Percentiles rank a stretch among this genome's conserved stretches.
Evolutionary conservation across 64 coral and sea anemone species (phyloP).

Genomic region (Actinia tenebrosa): DNA sequence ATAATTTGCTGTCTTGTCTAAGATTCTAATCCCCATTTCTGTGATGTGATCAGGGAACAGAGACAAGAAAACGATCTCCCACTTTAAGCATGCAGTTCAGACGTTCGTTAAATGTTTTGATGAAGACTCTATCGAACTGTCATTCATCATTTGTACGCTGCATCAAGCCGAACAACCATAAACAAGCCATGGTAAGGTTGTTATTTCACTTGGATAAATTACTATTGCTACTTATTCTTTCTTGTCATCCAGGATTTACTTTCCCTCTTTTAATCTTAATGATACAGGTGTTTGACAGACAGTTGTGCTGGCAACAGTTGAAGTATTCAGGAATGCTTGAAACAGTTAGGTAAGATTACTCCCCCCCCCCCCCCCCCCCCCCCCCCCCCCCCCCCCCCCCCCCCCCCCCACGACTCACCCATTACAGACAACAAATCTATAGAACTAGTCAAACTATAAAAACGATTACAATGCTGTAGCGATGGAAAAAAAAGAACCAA

Average conservation of each 20-base stretch:
- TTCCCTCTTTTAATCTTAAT: not conserved
- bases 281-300: constrained; percentile 36
- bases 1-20: too few relatives aligned
- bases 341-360: constrained; percentile 33
- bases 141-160: constrained; percentile 74
- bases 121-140: constrained; percentile 72
- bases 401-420: too few relatives aligned
- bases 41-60: constrained; percentile 49
- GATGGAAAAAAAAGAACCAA: too few relatives aligned
- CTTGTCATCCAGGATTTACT: too few relatives aligned
- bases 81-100: constrained; percentile 81
- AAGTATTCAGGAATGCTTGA: constrained; percentile 61
- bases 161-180: constrained; percentile 69
- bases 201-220: too few relatives aligned
- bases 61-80: constrained; percentile 77
- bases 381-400: too few relatives aligned
- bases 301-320: constrained; percentile 56
- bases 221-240: too few relatives aligned
- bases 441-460: too few relatives aligned
- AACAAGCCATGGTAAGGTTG: constrained; percentile 57
- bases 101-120: constrained; percentile 74
- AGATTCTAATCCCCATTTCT: too few relatives aligned
- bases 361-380: too few relatives aligned
- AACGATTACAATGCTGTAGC: too few relatives aligned
- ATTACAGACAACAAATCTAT: too few relatives aligned